These are phyloP conservation scores for Catocala sponsa DNA, from an alignment of 2,888 invertebrate genomes.

Conservation along the genomic window DNA sequence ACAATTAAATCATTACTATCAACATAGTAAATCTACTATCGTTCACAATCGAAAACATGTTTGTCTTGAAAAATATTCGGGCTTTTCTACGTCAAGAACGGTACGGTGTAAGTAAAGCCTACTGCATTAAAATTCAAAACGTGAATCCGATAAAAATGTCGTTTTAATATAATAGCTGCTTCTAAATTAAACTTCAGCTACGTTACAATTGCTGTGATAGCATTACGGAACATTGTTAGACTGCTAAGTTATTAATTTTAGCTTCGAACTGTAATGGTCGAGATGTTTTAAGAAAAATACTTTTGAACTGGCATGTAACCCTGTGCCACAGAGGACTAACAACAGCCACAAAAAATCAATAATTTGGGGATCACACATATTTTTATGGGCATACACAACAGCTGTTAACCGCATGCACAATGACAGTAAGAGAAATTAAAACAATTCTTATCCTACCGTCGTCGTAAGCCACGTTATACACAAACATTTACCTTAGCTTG, in stretches of 20 bases:
- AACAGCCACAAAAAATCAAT: no score
- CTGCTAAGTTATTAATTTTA: background rate
- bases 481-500: no score
- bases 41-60: slow-evolving; percentile 45
- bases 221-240: background rate
- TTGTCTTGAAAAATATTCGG: slow-evolving; percentile 39
- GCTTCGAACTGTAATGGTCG: no score
- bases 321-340: no score
- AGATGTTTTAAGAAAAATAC: no score
- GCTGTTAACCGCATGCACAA: no score
- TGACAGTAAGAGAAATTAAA: no score
- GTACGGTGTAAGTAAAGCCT: slow-evolving; percentile 10
- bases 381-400: no score
- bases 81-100: slow-evolving; percentile 2
- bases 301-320: no score
- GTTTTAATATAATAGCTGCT: slow-evolving; percentile 22
- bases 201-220: slow-evolving; percentile 2
- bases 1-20: slow-evolving; percentile 44
- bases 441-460: no score
- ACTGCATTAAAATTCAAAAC: slow-evolving; percentile 40
- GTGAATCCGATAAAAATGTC: slow-evolving; percentile 27
- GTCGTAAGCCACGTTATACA: no score
- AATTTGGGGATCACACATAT: no score
- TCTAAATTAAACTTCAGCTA: slow-evolving; percentile 26
- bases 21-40: slow-evolving; percentile 46